Evolutionary conservation across 2,888 invertebrate species (phyloP).

Genomic region (Drosophila putrida): DNA sequence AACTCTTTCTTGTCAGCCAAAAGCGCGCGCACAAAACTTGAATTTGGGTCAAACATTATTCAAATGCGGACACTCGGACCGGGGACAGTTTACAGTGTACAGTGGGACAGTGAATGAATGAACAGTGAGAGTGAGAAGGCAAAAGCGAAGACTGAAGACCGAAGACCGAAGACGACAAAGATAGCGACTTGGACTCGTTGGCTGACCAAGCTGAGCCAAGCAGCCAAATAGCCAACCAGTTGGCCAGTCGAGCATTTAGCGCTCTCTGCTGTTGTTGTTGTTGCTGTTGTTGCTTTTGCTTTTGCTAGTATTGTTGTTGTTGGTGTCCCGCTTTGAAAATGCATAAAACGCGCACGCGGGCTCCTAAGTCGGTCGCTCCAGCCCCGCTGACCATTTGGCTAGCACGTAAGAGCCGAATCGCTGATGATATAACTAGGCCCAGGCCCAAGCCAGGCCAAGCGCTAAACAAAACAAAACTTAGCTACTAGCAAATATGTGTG

Average conservation of each 20-base stretch:
- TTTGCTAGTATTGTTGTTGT: no score
- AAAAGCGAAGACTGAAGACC: slow-evolving; percentile 37
- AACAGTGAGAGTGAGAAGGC: slow-evolving; percentile 72
- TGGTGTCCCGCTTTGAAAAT: slow-evolving; percentile 71
- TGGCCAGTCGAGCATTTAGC: slow-evolving; percentile 72
- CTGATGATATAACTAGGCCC: slow-evolving; percentile 77
- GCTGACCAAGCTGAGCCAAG: slow-evolving; percentile 63
- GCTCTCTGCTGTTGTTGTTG: slow-evolving; percentile 37
- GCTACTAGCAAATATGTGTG: slow-evolving; percentile 77
- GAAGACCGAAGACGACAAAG: slow-evolving; percentile 20
- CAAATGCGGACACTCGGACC: slow-evolving; percentile 57
- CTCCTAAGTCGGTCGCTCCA: slow-evolving; percentile 77
- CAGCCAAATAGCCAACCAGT: slow-evolving; percentile 62
- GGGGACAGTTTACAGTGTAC: slow-evolving; percentile 1
- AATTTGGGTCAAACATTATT: slow-evolving; percentile 78
- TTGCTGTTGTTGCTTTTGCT: slow-evolving; percentile 22
- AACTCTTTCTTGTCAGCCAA: slow-evolving; percentile 70
- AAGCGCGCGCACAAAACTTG: slow-evolving; percentile 69
- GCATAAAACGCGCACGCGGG: slow-evolving; percentile 75
- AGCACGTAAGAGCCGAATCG: slow-evolving; percentile 69
- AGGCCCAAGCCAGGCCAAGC: slow-evolving; percentile 62
- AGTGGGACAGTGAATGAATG: slow-evolving; percentile 62
- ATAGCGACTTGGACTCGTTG: slow-evolving; percentile 51
- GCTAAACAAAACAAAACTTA: slow-evolving; percentile 76
- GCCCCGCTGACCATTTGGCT: slow-evolving; percentile 78